Evolutionary conservation across 2,888 invertebrate genomes (phyloP).

Genomic region (Trachelus tabidus): DNA sequence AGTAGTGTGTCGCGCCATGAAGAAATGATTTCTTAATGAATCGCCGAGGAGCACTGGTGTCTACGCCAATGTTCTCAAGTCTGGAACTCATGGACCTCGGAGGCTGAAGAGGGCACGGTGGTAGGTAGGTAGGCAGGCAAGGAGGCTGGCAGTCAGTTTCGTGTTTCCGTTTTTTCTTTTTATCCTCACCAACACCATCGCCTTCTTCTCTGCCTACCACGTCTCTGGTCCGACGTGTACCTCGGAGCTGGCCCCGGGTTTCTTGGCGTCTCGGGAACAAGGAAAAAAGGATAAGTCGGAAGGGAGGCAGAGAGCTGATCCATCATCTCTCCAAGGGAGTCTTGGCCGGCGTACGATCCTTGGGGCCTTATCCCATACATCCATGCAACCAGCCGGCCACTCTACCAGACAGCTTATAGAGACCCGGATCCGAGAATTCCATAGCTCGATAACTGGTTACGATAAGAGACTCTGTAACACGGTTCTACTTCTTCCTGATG

Average conservation of each 20-base stretch:
- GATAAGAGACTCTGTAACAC: conserved; percentile 20
- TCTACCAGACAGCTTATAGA: conserved; percentile 1
- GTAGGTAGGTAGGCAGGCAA: conserved; percentile 1
- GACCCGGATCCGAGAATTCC: conserved; percentile 32
- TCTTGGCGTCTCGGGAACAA: conserved; percentile 23
- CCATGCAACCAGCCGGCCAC: too few relatives aligned
- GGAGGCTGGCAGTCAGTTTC: conserved; percentile 3
- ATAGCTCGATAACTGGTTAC: conserved; percentile 32
- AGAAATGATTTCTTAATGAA: too few relatives aligned
- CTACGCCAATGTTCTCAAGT: conserved; percentile 3
- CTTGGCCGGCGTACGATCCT: neutral
- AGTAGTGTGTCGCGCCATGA: too few relatives aligned
- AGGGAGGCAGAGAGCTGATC: conserved; percentile 27
- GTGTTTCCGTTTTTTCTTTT: conserved; percentile 7
- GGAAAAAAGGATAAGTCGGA: conserved; percentile 27
- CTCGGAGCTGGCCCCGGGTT: conserved; percentile 12
- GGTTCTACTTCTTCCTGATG: neutral
- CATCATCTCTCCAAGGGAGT: conserved; percentile 26
- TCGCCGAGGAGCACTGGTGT: neutral
- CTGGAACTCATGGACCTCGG: neutral
- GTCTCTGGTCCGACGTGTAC: neutral
- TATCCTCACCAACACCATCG: neutral
- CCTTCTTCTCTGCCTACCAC: neutral
- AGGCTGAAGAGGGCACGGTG: neutral
- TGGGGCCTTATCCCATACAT: neutral